Evolutionary conservation across 1,140 invertebrate genomes (phyloP), one percentile per base, ranked within the genome.

Genomic region (Pseudomyrmex flavicornis): DNA sequence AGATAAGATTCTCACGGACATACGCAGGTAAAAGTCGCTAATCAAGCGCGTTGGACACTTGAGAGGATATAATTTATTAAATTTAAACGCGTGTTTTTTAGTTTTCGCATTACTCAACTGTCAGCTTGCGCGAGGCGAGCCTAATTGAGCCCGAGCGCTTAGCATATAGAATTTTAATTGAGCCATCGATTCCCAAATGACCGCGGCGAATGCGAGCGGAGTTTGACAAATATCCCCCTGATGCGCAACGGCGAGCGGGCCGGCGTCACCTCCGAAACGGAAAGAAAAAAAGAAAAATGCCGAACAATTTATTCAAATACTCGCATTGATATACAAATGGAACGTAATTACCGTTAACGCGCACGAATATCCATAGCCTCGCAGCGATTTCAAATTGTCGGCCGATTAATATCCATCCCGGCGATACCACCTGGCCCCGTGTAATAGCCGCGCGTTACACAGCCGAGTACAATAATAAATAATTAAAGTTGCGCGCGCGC

Each of bases 391-490:
- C 35, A 63, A 86, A 84, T 84, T 46, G 69, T 59, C 74, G 63
- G 52, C 52, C 86, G 62, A 86, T 90, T 90, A 86, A 90, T 90
- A 87, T 58, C 83, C 72, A 82, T 87, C 84, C 1, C 68, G 62
- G 50, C 62, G 26, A 83, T 63, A 79, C 76, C 82, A 87, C 48
- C 82, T 87, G 70, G 76, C 46, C 58, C 2, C 56, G 50, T 77
- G 46, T 72, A 84, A 86, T 77, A 75, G 70, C 69, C 62, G 22
- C 56, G 73, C 56, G 76, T 80, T 82, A 73, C 72, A 59, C 52
- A 83, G 72, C n/a, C 63, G 62, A 84, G 70, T 86, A 85, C 73
- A 84, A 88, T 88, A 90, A 92, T 91, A 91, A 92, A 91, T 92
- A 92, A 93, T 93, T 88, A 91, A 92, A 89, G 63, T 54, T 52